phyloP scores from a whole-genome alignment of 2,888 invertebrate species.

The Pyrocoelia pectoralis region DNA sequence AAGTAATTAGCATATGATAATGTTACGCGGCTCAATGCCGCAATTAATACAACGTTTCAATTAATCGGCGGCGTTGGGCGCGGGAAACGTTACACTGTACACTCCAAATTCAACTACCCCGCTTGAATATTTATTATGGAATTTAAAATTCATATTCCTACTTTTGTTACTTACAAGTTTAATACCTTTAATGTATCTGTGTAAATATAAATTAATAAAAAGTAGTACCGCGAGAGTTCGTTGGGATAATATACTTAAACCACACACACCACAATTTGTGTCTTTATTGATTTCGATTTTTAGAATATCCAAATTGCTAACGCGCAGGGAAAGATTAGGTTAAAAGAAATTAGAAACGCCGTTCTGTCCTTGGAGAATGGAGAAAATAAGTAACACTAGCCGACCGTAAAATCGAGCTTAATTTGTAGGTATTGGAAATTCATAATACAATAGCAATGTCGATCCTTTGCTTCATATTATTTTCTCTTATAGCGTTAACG shows the following conservation, averaged over 20 bases:
- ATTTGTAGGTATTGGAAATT: slow-evolving; percentile 11
- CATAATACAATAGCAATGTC: slow-evolving; percentile 14
- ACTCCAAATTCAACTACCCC: slow-evolving; percentile 20
- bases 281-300: too few species aligned
- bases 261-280: too few species aligned
- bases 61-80: slow-evolving; percentile 22
- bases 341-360: too few species aligned
- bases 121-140: slow-evolving; percentile 23
- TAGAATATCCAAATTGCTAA: too few species aligned
- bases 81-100: slow-evolving; percentile 16
- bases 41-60: slow-evolving; percentile 37
- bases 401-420: slow-evolving; percentile 16
- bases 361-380: too few species aligned
- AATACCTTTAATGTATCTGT: not conserved
- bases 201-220: slow-evolving; percentile 7
- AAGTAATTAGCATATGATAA: slow-evolving; percentile 50
- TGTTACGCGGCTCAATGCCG: slow-evolving; percentile 45
- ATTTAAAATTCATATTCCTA: slow-evolving; percentile 26
- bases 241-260: too few species aligned
- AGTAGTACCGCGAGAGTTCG: not conserved
- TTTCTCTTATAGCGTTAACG: slow-evolving; percentile 33
- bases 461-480: slow-evolving; percentile 18
- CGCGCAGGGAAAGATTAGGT: too few species aligned
- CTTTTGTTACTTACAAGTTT: slow-evolving; percentile 4
- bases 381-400: not conserved